Evolutionary conservation across 2,888 invertebrate species (phyloP).

Genomic region (Nephrocerus scutellatus): DNA sequence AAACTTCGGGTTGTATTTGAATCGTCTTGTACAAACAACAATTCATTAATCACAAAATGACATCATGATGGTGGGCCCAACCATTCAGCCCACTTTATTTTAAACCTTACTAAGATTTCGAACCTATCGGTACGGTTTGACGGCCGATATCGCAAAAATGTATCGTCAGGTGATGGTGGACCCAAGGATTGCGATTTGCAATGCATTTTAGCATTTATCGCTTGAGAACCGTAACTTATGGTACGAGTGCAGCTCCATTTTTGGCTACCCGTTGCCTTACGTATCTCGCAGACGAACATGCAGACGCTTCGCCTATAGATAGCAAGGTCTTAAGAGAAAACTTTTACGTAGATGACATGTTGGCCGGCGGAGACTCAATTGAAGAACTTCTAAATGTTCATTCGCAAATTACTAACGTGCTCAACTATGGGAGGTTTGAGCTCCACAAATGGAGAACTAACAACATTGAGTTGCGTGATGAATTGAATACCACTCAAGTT

Average conservation of each 20-base stretch:
- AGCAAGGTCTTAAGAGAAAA: conserved; percentile 3
- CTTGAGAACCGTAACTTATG: conserved; percentile 13
- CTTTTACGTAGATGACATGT: conserved; percentile 18
- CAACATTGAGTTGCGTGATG: background rate
- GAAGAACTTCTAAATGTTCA: conserved; percentile 1
- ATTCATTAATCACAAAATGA: conserved; percentile 6
- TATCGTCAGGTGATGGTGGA: conserved; percentile 12
- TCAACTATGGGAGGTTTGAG: background rate
- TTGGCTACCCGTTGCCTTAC: conserved; percentile 8
- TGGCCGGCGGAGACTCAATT: conserved; percentile 5
- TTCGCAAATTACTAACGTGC: conserved; percentile 1
- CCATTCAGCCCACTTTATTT: conserved; percentile 14
- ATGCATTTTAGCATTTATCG: too few relatives aligned
- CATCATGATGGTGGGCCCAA: conserved; percentile 8
- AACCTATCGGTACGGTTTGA: conserved; percentile 7
- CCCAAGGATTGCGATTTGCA: conserved; percentile 8
- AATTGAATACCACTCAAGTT: too few relatives aligned
- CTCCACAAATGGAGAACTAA: conserved; percentile 8
- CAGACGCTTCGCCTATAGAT: conserved; percentile 9
- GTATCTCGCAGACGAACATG: conserved; percentile 13
- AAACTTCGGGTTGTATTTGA: conserved; percentile 1
- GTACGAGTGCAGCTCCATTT: conserved; percentile 5
- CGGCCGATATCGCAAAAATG: conserved; percentile 12
- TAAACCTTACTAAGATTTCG: conserved; percentile 13
- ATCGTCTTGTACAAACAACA: conserved; percentile 6